phyloP scores from a whole-genome alignment of 1,140 invertebrate species.

The Eubasilissa regina region DNA sequence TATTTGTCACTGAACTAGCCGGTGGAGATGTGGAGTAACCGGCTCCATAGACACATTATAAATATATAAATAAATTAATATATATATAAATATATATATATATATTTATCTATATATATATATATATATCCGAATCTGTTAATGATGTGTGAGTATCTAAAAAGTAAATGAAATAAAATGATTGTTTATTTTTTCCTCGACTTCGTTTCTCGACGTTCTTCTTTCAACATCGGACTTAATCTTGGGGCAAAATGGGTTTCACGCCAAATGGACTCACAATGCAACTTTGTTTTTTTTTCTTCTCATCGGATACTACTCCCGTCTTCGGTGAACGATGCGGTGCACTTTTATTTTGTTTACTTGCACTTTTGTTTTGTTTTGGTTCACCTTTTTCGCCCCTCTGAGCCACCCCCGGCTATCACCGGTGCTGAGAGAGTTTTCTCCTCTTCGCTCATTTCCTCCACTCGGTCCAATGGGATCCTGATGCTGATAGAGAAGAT shows the following conservation, averaged over 20 bases:
- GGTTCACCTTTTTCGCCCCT: not conserved
- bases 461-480: constrained; percentile 14
- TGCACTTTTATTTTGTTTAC: constrained; percentile 30
- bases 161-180: no score
- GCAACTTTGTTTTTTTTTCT: constrained; percentile 18
- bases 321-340: constrained; percentile 20
- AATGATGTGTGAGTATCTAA: no score
- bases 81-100: no score
- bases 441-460: constrained; percentile 28
- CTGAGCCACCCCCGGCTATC: not conserved
- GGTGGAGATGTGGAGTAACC: no score
- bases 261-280: constrained; percentile 4
- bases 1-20: no score
- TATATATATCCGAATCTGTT: no score
- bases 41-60: no score
- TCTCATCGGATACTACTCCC: constrained; percentile 23
- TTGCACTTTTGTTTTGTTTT: not conserved
- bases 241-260: not conserved
- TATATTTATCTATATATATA: no score
- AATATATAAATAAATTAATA: no score
- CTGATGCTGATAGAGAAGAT: constrained; percentile 5
- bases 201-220: no score
- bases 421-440: not conserved
- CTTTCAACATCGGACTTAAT: no score
- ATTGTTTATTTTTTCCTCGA: no score